Percentiles rank a stretch among this genome's conserved stretches.
phyloP scores from a whole-genome alignment of 2,113 vertebrate genomes.

The Nesoenas mayeri region DNA sequence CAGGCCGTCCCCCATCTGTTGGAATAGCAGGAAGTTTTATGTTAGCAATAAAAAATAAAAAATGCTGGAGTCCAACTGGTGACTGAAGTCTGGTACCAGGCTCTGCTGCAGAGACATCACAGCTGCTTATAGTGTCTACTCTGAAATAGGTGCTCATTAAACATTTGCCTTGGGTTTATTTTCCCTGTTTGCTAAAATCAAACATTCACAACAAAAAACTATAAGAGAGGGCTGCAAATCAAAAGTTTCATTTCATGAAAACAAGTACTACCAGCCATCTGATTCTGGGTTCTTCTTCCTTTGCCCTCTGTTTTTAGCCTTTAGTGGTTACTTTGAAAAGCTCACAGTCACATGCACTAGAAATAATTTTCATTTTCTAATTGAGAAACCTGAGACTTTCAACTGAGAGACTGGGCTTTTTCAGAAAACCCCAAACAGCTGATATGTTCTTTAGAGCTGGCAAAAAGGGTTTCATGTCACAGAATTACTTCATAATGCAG shows the following conservation, averaged over 20 bases:
- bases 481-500: background rate
- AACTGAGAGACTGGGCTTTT: background rate
- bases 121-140: constrained; percentile 56
- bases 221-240: background rate
- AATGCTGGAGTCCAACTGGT: constrained; percentile 66
- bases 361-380: background rate
- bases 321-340: background rate
- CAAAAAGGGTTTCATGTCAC: background rate
- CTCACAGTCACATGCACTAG: background rate
- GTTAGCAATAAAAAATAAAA: constrained; percentile 64
- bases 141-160: constrained; percentile 57
- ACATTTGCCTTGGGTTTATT: constrained; percentile 64
- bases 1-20: constrained; percentile 62
- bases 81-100: constrained; percentile 58
- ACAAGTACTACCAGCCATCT: background rate
- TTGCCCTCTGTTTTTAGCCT: background rate
- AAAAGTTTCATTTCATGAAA: constrained; percentile 23
- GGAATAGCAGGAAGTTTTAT: constrained; percentile 65
- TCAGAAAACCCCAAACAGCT: background rate
- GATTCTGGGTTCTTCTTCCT: background rate
- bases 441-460: background rate
- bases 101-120: constrained; percentile 41
- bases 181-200: constrained; percentile 16
- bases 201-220: constrained; percentile 1
- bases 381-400: background rate